phyloP scores from a whole-genome alignment of 2,797 vertebrate species.

The Pipistrellus pygmaeus region DNA sequence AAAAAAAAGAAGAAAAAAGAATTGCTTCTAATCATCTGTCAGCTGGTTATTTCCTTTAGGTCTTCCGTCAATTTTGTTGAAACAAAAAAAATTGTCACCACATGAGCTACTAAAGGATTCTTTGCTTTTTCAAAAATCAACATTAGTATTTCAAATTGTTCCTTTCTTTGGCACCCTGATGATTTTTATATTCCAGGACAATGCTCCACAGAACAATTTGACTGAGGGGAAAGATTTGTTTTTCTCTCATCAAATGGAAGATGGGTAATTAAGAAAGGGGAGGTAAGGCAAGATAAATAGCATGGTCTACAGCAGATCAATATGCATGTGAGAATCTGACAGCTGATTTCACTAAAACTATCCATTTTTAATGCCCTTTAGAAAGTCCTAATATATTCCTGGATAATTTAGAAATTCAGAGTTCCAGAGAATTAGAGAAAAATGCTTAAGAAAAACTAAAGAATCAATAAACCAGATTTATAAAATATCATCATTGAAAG shows the following conservation, averaged over 20 bases:
- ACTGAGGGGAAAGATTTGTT: neutral
- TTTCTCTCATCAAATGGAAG: constrained; percentile 14
- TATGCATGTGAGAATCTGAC: neutral
- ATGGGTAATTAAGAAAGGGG: neutral
- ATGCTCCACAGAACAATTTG: neutral
- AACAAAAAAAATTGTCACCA: neutral
- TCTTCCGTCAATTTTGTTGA: constrained; percentile 19
- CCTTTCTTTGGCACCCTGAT: neutral
- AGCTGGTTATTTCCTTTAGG: neutral
- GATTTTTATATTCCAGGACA: neutral
- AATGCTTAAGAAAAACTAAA: neutral
- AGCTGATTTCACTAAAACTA: neutral
- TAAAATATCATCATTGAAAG: neutral
- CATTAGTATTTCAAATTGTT: neutral
- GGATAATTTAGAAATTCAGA: neutral
- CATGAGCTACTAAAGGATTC: neutral
- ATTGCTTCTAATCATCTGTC: neutral
- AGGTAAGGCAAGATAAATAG: neutral
- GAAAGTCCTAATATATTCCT: neutral
- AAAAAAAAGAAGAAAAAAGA: neutral
- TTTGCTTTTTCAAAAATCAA: constrained; percentile 22
- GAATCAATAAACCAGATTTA: neutral
- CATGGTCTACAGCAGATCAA: neutral
- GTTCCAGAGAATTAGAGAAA: neutral
- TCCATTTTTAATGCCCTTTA: neutral